These are phyloP conservation scores for Nylanderia fulva DNA, from an alignment of 1,140 invertebrate species.

Conservation along the genomic window DNA sequence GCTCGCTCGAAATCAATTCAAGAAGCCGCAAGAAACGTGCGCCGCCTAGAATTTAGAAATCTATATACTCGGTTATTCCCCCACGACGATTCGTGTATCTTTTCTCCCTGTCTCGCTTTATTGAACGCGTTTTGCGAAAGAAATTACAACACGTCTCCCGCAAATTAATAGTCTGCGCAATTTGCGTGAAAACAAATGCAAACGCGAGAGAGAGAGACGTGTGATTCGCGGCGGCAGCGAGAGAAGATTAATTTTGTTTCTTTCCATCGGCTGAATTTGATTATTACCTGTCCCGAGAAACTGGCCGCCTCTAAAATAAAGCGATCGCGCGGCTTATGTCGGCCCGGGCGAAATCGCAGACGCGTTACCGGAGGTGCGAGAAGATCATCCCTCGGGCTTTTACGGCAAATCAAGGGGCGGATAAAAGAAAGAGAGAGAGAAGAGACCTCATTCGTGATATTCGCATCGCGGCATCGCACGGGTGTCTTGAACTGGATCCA, in stretches of 20 bases:
- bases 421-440: neutral
- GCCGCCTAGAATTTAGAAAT: constrained; percentile 19
- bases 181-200: constrained; percentile 57
- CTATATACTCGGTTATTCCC: neutral
- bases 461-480: neutral
- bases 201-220: constrained; percentile 22
- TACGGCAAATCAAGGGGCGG: constrained; percentile 34
- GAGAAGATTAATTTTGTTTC: constrained; percentile 58
- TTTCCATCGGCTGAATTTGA: constrained; percentile 55
- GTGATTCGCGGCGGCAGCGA: constrained; percentile 44
- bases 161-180: constrained; percentile 58
- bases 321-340: constrained; percentile 45
- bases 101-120: too few species aligned
- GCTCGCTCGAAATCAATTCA: constrained; percentile 49
- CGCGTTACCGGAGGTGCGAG: constrained; percentile 60
- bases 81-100: neutral
- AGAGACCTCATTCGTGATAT: constrained; percentile 29
- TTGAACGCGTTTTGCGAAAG: neutral
- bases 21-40: constrained; percentile 27
- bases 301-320: constrained; percentile 48
- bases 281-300: constrained; percentile 50
- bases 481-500: constrained; percentile 66
- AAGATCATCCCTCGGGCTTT: constrained; percentile 48
- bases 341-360: constrained; percentile 35
- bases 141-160: constrained; percentile 48